phyloP scores from a whole-genome alignment of 2,113 vertebrate species.

The Hucho hucho region DNA sequence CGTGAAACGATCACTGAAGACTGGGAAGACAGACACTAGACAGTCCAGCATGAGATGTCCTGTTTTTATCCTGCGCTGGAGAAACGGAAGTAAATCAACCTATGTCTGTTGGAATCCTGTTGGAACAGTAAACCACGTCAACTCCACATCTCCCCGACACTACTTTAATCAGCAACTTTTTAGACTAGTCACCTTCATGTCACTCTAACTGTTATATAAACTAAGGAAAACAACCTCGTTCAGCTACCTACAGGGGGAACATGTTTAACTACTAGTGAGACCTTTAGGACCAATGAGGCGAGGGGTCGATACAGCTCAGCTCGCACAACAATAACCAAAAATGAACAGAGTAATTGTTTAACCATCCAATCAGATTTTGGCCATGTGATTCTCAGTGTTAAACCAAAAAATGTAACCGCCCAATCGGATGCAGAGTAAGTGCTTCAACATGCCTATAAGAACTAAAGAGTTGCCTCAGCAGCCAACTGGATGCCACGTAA shows the following conservation, averaged over 20 bases:
- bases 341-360: background rate
- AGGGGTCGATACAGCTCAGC: too few species aligned
- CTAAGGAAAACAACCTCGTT: too few species aligned
- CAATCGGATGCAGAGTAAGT: slow-evolving; percentile 74
- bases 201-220: too few species aligned
- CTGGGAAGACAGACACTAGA: background rate
- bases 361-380: background rate
- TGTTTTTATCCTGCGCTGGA: background rate
- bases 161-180: too few species aligned
- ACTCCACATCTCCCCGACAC: too few species aligned
- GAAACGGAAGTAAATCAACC: background rate
- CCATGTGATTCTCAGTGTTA: slow-evolving; percentile 64
- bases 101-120: background rate
- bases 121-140: too few species aligned
- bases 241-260: too few species aligned
- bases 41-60: background rate
- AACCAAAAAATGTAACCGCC: slow-evolving; percentile 64
- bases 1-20: background rate
- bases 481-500: slow-evolving; percentile 68
- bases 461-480: slow-evolving; percentile 51
- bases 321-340: too few species aligned
- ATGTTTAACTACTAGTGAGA: too few species aligned
- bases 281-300: too few species aligned
- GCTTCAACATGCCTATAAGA: slow-evolving; percentile 64
- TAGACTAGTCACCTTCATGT: too few species aligned